phyloP scores from a whole-genome alignment of 1,140 invertebrate species.

The Neomicropteryx cornuta region DNA sequence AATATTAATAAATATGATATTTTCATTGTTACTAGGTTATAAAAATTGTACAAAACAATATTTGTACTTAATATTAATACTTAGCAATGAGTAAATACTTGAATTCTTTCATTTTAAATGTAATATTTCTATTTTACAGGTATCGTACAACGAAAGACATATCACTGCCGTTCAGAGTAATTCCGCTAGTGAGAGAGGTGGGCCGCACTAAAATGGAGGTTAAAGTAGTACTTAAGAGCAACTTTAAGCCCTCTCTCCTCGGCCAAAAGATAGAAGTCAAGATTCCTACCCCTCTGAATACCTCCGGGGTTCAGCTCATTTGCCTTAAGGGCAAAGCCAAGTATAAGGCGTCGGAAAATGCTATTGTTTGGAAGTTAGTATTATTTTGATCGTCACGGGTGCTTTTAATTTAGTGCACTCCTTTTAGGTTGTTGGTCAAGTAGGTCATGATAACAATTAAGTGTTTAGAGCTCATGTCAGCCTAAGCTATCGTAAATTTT shows the following conservation, averaged over 20 bases:
- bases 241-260: slow-evolving; percentile 95
- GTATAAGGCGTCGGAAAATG: slow-evolving; percentile 99
- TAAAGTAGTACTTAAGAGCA: slow-evolving; percentile 98
- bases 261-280: slow-evolving; percentile 99
- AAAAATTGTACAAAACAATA: too few relatives aligned
- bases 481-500: too few relatives aligned
- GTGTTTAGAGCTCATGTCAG: not conserved
- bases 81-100: too few relatives aligned
- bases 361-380: slow-evolving; percentile 98
- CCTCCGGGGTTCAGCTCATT: slow-evolving; percentile 96
- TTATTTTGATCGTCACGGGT: slow-evolving; percentile 6
- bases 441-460: not conserved
- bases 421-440: not conserved
- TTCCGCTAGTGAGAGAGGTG: slow-evolving; percentile 95
- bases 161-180: slow-evolving; percentile 97
- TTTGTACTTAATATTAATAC: too few relatives aligned
- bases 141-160: slow-evolving; percentile 99
- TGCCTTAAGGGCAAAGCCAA: slow-evolving; percentile 99
- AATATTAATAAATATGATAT: too few relatives aligned
- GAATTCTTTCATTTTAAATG: too few relatives aligned
- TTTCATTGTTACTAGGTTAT: too few relatives aligned
- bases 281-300: slow-evolving; percentile 97
- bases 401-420: slow-evolving; percentile 6
- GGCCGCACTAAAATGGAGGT: slow-evolving; percentile 99
- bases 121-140: slow-evolving; percentile 36